Evolutionary conservation across 2,888 invertebrate species (phyloP), one percentile per base, ranked within the genome.

Genomic region (Drosophila neotestacea): DNA sequence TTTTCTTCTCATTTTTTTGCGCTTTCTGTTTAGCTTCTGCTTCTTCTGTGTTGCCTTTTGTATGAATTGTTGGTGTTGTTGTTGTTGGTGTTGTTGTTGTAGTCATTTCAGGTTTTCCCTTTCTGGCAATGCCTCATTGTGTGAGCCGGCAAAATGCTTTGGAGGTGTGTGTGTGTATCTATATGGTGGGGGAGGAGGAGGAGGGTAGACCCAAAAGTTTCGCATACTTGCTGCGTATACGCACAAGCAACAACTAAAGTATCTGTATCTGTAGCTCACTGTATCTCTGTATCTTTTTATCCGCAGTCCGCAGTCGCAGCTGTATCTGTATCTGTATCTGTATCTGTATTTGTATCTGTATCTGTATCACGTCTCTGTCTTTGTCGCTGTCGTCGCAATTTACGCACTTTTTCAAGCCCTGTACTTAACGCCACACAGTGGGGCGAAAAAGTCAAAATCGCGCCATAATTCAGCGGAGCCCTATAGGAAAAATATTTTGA

Each of bases 101-200:
- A 81, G 66, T 59, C 73, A 85, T 79, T 85, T 85, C 85, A 85
- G 86, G 85, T 85, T 85, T 85, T 88, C 88, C 88, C 88, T 88
- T 88, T 85, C 85, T 79, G 87, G 84, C 79, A 86, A 84, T 68
- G 60, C 62, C 54, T 65, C 75, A 74, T 70, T 74, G 73, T 76
- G 67, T 69, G 65, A 63, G 61, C 63, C 64, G 38, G 69, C 69
- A 59, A 55, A 69, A 59, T 44, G 58, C 41, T 58, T 63, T 77
- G 58, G 56, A 67, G 63, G 61, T 75, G 55, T 73, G 61, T 59
- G 70, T 55, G 38, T 13, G 13, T 13, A 13, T 16, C 5, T 52
- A 36, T 32, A 28, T 6, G 22, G 46, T 2, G 44, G 7, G 16
- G 27, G 16, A 6, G n/a, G 28, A n/a, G 3, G 28, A 4, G 41